phyloP scores from a whole-genome alignment of 1,140 invertebrate genomes.

The Olivierus martensii region DNA sequence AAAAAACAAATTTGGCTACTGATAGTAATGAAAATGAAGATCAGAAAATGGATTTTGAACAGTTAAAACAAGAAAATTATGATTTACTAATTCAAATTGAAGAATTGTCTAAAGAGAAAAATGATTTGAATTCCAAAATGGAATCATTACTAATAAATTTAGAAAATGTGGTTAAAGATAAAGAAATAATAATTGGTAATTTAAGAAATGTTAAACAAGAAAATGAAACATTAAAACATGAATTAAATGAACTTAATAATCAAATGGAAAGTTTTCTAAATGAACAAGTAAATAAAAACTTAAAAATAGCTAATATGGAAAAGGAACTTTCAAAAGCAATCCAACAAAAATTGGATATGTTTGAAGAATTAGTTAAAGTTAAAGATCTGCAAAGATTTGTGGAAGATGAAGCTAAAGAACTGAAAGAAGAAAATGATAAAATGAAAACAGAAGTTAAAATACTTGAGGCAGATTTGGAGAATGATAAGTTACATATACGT shows the following conservation, averaged over 20 bases:
- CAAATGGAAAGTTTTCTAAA: not conserved
- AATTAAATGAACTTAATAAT: not conserved
- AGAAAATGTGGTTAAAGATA: not conserved
- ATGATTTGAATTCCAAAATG: not conserved
- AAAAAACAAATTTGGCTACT: too few species aligned
- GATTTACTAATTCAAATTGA: not conserved
- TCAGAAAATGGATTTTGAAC: too few species aligned
- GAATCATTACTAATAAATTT: slow-evolving; percentile 2
- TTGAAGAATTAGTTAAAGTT: slow-evolving; percentile 8
- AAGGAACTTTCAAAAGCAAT: not conserved
- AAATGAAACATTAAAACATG: not conserved
- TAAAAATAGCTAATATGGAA: not conserved
- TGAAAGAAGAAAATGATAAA: slow-evolving; percentile 4
- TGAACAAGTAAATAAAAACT: not conserved
- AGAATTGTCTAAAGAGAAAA: not conserved
- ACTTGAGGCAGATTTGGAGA: not conserved
- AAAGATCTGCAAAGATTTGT: slow-evolving; percentile 13
- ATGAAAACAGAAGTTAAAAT: not conserved
- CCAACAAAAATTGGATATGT: slow-evolving; percentile 2
- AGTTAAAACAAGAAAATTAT: not conserved
- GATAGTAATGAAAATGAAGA: too few species aligned
- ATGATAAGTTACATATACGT: not conserved
- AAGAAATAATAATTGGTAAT: not conserved
- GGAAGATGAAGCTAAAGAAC: slow-evolving; percentile 12
- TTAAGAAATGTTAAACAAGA: not conserved